These are phyloP conservation scores for Sinocyclocheilus maitianheensis DNA, from an alignment of 2,113 vertebrate genomes.

Conservation along the genomic window DNA sequence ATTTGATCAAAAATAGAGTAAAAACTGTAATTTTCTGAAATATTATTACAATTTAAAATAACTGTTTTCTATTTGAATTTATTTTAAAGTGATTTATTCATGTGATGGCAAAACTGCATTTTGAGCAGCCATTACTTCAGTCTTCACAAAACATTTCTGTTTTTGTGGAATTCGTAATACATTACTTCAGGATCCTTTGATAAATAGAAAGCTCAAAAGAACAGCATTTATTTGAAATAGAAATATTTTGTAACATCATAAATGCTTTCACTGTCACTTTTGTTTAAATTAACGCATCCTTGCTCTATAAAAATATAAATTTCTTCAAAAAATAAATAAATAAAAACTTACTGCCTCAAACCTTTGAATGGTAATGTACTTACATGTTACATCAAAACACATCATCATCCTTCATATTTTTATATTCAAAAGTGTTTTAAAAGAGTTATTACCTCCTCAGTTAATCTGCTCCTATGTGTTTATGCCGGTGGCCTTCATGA, in stretches of 20 bases:
- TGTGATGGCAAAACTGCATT: not conserved
- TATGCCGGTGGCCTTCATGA: conserved; percentile 90
- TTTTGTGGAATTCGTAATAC: not conserved
- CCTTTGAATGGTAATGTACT: not conserved
- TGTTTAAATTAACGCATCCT: not conserved
- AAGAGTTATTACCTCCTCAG: conserved; percentile 64
- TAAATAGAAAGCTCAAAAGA: not conserved
- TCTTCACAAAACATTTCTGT: not conserved
- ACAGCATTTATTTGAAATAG: no score
- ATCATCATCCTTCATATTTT: not conserved
- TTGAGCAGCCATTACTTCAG: not conserved
- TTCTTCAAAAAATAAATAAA: not conserved
- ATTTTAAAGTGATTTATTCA: not conserved
- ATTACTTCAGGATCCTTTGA: not conserved
- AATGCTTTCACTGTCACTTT: not conserved
- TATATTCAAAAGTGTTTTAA: not conserved
- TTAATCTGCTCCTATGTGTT: conserved; percentile 91
- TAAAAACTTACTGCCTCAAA: not conserved
- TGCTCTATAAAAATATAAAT: not conserved
- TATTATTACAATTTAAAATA: not conserved
- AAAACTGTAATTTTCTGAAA: not conserved
- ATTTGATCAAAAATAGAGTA: not conserved
- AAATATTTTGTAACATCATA: no score
- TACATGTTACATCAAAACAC: not conserved
- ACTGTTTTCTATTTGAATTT: not conserved